A percentile compares a stretch with the other conserved stretches of the same genome.
phyloP scores from a whole-genome alignment of 2,797 vertebrate species.

The Brachymystax lenok region DNA sequence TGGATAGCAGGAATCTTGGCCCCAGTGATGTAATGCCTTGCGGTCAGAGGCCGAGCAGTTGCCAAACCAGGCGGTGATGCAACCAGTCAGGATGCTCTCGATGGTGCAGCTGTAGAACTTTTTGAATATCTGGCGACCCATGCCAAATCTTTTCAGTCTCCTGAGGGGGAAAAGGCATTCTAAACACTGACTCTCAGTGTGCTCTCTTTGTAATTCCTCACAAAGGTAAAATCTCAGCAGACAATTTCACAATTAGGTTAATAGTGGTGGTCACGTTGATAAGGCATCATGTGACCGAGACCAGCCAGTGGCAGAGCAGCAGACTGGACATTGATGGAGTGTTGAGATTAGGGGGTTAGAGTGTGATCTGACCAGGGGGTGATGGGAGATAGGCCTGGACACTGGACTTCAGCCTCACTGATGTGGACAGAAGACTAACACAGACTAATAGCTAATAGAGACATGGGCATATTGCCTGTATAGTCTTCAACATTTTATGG shows the following conservation, averaged over 20 bases:
- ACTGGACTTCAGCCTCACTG: conserved; percentile 60
- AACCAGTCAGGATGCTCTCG: no score
- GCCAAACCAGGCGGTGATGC: no score
- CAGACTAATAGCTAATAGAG: no score
- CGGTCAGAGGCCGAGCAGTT: no score
- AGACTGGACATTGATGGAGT: conserved; percentile 68
- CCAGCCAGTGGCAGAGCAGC: conserved; percentile 46
- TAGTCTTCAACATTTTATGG: no score
- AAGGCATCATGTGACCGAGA: conserved; percentile 51
- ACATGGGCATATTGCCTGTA: no score
- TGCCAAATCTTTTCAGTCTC: no score
- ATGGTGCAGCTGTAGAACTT: no score
- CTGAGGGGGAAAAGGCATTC: no score
- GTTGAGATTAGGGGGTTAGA: conserved; percentile 64
- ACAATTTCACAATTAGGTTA: conserved; percentile 66
- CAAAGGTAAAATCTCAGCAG: conserved; percentile 46
- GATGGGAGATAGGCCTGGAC: conserved; percentile 50
- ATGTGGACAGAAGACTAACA: background rate
- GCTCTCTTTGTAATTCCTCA: conserved; percentile 39
- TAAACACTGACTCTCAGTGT: conserved; percentile 18
- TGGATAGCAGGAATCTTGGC: no score
- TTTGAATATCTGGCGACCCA: no score
- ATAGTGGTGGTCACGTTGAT: conserved; percentile 59
- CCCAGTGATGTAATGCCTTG: no score
- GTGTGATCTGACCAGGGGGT: conserved; percentile 30